These are phyloP conservation scores for Sandelia bainsii DNA, from an alignment of 2,797 vertebrate species.

Conservation along the genomic window DNA sequence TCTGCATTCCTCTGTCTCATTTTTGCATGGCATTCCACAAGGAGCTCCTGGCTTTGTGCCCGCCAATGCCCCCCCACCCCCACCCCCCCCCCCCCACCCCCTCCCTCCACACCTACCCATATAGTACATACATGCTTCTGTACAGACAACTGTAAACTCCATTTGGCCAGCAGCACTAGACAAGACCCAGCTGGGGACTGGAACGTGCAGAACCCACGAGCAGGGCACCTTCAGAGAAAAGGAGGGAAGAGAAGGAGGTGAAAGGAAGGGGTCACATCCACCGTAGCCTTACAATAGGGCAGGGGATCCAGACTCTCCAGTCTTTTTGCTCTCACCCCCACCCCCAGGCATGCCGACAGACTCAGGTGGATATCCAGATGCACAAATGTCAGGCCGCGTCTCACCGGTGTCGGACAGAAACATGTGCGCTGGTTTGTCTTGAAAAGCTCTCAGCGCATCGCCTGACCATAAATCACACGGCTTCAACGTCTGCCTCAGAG, in stretches of 20 bases:
- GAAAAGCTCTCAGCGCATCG: slow-evolving; percentile 66
- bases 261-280: slow-evolving; percentile 30
- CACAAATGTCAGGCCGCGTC: slow-evolving; percentile 17
- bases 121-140: slow-evolving; percentile 50
- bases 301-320: neutral
- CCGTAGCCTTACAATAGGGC: slow-evolving; percentile 30
- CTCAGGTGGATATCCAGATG: slow-evolving; percentile 47
- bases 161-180: slow-evolving; percentile 59
- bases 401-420: slow-evolving; percentile 26
- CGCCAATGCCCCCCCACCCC: slow-evolving; percentile 38
- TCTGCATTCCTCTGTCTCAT: slow-evolving; percentile 87
- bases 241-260: neutral
- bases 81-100: neutral
- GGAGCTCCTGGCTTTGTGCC: slow-evolving; percentile 80
- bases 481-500: slow-evolving; percentile 51
- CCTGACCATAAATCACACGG: slow-evolving; percentile 63
- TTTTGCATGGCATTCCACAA: slow-evolving; percentile 86
- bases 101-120: slow-evolving; percentile 25
- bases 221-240: slow-evolving; percentile 19
- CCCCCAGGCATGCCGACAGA: neutral
- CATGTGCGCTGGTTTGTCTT: slow-evolving; percentile 60
- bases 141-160: slow-evolving; percentile 53
- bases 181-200: slow-evolving; percentile 39
- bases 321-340: neutral
- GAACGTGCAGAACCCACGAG: slow-evolving; percentile 23